phyloP scores from a whole-genome alignment of 2,797 vertebrate genomes.

The Macropodus opercularis region DNA sequence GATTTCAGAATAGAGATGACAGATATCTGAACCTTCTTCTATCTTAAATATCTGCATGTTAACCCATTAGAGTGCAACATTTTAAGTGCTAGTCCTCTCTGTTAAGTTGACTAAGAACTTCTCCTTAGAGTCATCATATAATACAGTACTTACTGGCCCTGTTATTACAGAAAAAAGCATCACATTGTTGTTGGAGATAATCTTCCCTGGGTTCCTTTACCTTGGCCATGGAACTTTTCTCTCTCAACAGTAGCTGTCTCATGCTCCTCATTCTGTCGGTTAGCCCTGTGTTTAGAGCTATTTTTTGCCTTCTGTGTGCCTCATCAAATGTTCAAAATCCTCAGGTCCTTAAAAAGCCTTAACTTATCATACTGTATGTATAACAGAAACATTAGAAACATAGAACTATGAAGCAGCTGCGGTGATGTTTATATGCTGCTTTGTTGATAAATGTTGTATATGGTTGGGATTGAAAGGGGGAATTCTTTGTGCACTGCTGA shows the following conservation, averaged over 20 bases:
- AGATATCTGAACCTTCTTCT: no score
- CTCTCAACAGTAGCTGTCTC: constrained; percentile 52
- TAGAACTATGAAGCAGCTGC: constrained; percentile 59
- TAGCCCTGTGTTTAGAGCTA: constrained; percentile 77
- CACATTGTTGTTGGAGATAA: constrained; percentile 32
- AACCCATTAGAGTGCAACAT: background rate
- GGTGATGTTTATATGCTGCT: constrained; percentile 71
- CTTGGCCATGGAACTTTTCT: constrained; percentile 38
- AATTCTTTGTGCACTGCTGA: constrained; percentile 60
- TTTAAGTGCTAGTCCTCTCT: constrained; percentile 19
- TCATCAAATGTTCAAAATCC: constrained; percentile 86
- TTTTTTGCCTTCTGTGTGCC: constrained; percentile 87
- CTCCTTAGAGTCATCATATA: constrained; percentile 30
- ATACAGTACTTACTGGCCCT: constrained; percentile 14
- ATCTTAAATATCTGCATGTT: no score
- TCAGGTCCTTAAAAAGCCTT: constrained; percentile 89
- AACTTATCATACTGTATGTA: constrained; percentile 83
- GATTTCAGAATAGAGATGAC: no score
- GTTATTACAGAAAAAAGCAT: constrained; percentile 19
- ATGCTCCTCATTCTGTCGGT: constrained; percentile 65
- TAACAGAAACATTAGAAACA: constrained; percentile 66
- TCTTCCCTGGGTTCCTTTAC: constrained; percentile 52
- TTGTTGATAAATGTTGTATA: constrained; percentile 56
- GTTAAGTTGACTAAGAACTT: constrained; percentile 16
- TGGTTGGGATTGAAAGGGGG: constrained; percentile 29